These are phyloP conservation scores for Apteryx mantelli DNA, from an alignment of 2,113 vertebrate genomes.

Conservation along the genomic window DNA sequence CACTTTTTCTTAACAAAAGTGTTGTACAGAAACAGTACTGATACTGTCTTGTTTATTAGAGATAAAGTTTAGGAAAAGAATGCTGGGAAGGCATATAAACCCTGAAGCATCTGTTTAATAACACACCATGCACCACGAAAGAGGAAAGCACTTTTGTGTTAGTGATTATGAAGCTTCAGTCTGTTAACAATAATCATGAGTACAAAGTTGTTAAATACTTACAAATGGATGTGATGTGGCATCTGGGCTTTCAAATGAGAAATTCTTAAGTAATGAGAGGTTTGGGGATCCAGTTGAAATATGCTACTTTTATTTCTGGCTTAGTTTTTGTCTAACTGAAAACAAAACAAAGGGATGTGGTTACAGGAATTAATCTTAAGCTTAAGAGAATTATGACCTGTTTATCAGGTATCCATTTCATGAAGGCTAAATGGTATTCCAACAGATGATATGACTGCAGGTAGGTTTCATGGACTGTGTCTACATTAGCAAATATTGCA, in stretches of 20 bases:
- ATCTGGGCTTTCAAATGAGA: not conserved
- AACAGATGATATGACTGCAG: not conserved
- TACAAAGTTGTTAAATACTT: not conserved
- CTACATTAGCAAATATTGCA: accelerated
- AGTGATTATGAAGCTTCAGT: not conserved
- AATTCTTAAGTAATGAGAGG: not conserved
- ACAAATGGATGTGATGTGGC: not conserved
- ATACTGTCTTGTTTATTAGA: not conserved
- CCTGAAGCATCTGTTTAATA: not conserved
- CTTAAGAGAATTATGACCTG: not conserved
- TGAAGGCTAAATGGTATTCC: not conserved
- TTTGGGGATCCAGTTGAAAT: not conserved
- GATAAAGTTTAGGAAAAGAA: not conserved
- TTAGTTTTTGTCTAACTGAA: not conserved
- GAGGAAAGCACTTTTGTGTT: not conserved
- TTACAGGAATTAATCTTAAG: not conserved
- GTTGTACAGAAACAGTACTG: not conserved
- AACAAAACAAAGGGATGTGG: not conserved
- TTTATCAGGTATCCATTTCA: not conserved
- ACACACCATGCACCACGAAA: not conserved
- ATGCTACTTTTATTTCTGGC: not conserved
- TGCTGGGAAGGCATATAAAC: not conserved
- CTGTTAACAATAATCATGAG: not conserved
- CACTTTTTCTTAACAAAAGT: not conserved
- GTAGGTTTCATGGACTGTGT: not conserved